phyloP scores from a whole-genome alignment of 1,140 invertebrate genomes.

The Schlechtendalia chinensis region DNA sequence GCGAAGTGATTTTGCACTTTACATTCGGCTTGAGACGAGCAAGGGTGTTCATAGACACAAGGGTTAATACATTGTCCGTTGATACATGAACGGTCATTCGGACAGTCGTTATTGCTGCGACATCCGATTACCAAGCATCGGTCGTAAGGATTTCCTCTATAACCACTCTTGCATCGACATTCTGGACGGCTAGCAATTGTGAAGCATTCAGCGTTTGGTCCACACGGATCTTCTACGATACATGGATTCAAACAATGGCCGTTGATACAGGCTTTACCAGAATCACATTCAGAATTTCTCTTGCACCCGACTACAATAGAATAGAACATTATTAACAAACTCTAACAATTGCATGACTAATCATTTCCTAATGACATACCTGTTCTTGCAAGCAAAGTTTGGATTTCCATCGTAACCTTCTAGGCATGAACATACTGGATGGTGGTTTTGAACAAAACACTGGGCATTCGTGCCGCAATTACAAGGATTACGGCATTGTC shows the following conservation, averaged over 20 bases:
- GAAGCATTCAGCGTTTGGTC: constrained; percentile 79
- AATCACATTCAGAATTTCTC: constrained; percentile 74
- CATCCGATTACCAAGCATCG: constrained; percentile 81
- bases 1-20: constrained; percentile 76
- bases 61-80: constrained; percentile 84
- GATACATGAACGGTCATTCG: constrained; percentile 76
- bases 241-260: constrained; percentile 83
- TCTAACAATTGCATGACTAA: too few relatives aligned
- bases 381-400: constrained; percentile 71
- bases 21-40: constrained; percentile 75
- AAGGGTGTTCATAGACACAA: constrained; percentile 75
- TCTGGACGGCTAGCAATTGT: constrained; percentile 71
- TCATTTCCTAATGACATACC: constrained; percentile 53
- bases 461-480: constrained; percentile 81
- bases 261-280: constrained; percentile 77
- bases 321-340: neutral
- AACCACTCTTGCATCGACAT: constrained; percentile 77
- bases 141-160: constrained; percentile 74
- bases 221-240: constrained; percentile 74
- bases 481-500: constrained; percentile 81
- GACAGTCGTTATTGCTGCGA: constrained; percentile 83
- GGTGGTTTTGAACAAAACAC: constrained; percentile 78
- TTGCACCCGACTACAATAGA: constrained; percentile 67
- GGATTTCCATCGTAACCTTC: constrained; percentile 83
- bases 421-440: constrained; percentile 80